Percentiles rank a stretch among this genome's conserved stretches.
Conservation (phyloP, 2,888 invertebrate species). For the Operophtera brumata region DNA sequence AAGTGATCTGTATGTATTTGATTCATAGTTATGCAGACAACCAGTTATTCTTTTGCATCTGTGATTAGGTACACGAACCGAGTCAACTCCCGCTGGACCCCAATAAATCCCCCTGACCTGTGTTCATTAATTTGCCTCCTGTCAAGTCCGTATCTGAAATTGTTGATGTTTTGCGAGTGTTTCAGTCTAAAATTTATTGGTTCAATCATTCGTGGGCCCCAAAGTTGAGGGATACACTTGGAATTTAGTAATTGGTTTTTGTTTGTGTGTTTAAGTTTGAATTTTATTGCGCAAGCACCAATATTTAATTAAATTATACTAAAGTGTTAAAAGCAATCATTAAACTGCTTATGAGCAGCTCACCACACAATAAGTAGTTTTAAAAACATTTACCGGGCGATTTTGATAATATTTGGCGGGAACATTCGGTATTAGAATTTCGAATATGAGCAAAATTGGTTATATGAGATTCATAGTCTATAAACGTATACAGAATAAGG, state of each 20-base stretch:
- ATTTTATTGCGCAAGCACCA: conserved; percentile 14
- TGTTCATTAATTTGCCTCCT: conserved; percentile 72
- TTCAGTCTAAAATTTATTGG: conserved; percentile 64
- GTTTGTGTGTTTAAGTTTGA: conserved; percentile 17
- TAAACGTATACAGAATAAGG: no score
- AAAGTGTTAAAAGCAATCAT: background rate
- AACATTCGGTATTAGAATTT: no score
- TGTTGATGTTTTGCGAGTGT: conserved; percentile 75
- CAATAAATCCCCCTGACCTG: conserved; percentile 69
- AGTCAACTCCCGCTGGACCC: conserved; percentile 50
- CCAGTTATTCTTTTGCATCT: conserved; percentile 7
- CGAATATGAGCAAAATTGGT: no score
- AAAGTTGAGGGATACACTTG: conserved; percentile 54
- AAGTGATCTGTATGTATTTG: no score
- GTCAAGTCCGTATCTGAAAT: conserved; percentile 71
- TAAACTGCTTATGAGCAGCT: no score
- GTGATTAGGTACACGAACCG: conserved; percentile 37
- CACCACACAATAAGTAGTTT: no score
- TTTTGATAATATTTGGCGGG: no score
- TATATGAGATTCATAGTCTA: no score
- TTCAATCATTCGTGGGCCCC: conserved; percentile 58
- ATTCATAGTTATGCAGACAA: background rate
- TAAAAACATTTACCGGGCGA: no score
- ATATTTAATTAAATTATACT: conserved; percentile 10
- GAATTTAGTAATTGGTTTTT: conserved; percentile 53